Conservation (phyloP, 2,113 vertebrate species). For the Nothobranchius kuhntae region DNA sequence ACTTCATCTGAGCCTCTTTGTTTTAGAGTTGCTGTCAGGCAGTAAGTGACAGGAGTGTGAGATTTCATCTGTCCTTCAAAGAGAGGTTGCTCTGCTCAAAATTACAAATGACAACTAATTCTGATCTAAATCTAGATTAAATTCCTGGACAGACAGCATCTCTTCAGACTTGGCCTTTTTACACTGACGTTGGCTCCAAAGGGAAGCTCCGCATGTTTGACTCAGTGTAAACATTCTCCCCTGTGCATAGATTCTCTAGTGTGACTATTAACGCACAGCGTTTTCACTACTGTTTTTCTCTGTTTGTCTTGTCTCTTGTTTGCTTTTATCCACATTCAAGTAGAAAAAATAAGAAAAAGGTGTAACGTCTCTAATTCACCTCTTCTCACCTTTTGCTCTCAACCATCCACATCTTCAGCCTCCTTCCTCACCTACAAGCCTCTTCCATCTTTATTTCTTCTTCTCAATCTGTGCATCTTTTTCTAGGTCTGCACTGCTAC, state of each 20-base stretch:
- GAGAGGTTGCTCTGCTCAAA: constrained; percentile 18
- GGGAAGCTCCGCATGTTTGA: constrained; percentile 38
- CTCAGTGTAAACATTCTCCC: background rate
- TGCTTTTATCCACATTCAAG: constrained; percentile 5
- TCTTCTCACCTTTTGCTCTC: constrained; percentile 4
- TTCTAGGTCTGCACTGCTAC: constrained; percentile 29
- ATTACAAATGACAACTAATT: constrained; percentile 41
- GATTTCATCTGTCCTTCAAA: constrained; percentile 36
- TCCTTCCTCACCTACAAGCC: constrained; percentile 19
- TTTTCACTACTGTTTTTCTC: constrained; percentile 8
- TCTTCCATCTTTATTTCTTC: constrained; percentile 9
- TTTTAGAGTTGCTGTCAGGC: constrained; percentile 23
- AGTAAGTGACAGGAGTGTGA: constrained; percentile 10
- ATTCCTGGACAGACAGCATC: constrained; percentile 28
- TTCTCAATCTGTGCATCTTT: background rate
- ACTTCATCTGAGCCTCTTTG: constrained; percentile 7
- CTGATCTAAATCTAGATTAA: constrained; percentile 18
- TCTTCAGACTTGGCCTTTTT: constrained; percentile 6
- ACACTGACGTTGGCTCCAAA: constrained; percentile 7
- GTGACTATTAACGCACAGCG: constrained; percentile 32
- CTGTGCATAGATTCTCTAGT: constrained; percentile 13
- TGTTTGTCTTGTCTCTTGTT: constrained; percentile 29
- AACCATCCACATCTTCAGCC: constrained; percentile 19
- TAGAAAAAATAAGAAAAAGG: background rate
- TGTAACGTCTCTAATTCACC: constrained; percentile 6